Base-by-base conservation (phyloP, 2,888 invertebrate species). In the Macrosoma leucophasiata region DNA sequence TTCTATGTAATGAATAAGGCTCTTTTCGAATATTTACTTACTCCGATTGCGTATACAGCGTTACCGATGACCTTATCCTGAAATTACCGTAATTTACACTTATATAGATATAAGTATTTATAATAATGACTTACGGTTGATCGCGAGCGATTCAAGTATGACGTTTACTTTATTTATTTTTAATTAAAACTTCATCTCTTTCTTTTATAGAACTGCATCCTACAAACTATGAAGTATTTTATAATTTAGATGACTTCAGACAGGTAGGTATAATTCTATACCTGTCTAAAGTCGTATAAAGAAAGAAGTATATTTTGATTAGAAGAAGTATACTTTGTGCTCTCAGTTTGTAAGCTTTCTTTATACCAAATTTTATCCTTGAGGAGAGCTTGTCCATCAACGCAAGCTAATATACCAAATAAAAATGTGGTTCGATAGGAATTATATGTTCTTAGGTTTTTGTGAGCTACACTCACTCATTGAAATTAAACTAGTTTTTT, bases 1-100 rank as follows among this genome's bases (percentile, higher is more conserved):
- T 67, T 53, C 61, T 62, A 59, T 41, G 45, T 63, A 66, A 53
- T n/a, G n/a, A n/a, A n/a, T n/a, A n/a, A n/a, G n/a, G n/a, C n/a
- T n/a, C n/a, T n/a, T n/a, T n/a, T n/a, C n/a, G n/a, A n/a, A n/a
- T n/a, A n/a, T n/a, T n/a, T n/a, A 18, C 8, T 18, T 18, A 8
- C 18, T 18, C 8, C 18, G 4, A 18, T 6, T 18, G 18, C 18
- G 18, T 18, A n/a, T n/a, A n/a, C n/a, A 50, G 34, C 35, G 61
- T 66, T 66, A 65, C 62, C 62, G 50, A 47, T 48, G 48, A 43
- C 41, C 41, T 52, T 51, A 55, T 53, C 55, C 50, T 58, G 54
- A 48, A 56, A 51, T 58, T 62, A 62, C 56, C 52, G 45, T 54
- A 48, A 55, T 40, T 49, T 60, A 51, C 60, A 58, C 50, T 49